Conservation (phyloP, 1,140 invertebrate species). For the Zaprionus tsacasi region DNA sequence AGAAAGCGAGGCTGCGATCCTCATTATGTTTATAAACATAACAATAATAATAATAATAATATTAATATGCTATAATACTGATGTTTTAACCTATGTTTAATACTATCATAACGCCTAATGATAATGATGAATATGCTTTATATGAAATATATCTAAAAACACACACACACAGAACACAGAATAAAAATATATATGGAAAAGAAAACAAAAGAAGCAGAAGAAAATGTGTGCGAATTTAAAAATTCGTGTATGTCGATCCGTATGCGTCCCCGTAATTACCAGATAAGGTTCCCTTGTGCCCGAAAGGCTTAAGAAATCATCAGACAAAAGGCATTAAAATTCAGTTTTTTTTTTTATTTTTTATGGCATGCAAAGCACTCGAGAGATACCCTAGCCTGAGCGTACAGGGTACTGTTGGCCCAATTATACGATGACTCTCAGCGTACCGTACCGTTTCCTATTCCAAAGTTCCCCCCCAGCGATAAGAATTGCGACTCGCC, state of each 20-base stretch:
- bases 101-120: slow-evolving; percentile 33
- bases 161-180: slow-evolving; percentile 22
- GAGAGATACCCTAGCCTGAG: slow-evolving; percentile 10
- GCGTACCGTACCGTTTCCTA: slow-evolving; percentile 23
- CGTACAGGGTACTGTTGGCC: slow-evolving; percentile 4
- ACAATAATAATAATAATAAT: slow-evolving; percentile 29
- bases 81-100: slow-evolving; percentile 48
- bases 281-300: slow-evolving; percentile 28
- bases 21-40: slow-evolving; percentile 10
- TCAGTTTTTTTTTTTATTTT: slow-evolving; percentile 9
- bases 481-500: slow-evolving; percentile 20
- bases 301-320: slow-evolving; percentile 36
- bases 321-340: slow-evolving; percentile 42
- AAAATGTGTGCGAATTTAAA: too few species aligned
- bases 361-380: slow-evolving; percentile 13
- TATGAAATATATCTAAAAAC: slow-evolving; percentile 37
- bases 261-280: neutral
- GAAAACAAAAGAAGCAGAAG: slow-evolving; percentile 1
- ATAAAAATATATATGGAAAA: slow-evolving; percentile 33
- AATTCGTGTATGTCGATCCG: too few species aligned
- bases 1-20: neutral
- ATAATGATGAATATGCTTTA: slow-evolving; percentile 72
- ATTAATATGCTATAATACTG: slow-evolving; percentile 26
- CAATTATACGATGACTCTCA: slow-evolving; percentile 40
- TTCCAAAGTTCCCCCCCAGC: slow-evolving; percentile 30